Evolutionary conservation across 2,888 invertebrate species (phyloP).

Genomic region (Xanthorhoe designata): DNA sequence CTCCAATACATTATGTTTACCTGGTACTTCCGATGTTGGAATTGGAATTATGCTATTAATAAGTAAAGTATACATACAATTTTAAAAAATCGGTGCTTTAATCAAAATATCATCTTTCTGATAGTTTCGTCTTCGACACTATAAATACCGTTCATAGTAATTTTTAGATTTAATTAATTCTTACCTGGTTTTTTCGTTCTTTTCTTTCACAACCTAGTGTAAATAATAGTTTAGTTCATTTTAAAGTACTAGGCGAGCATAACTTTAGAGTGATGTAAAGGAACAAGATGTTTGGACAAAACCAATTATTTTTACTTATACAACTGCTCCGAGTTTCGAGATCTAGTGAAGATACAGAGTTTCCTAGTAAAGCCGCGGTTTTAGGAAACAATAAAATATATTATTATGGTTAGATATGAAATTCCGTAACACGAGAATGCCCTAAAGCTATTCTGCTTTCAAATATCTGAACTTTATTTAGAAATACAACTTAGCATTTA

Average conservation of each 20-base stretch:
- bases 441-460: background rate
- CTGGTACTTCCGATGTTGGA: too few species aligned
- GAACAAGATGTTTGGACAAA: background rate
- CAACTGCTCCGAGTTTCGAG: slow-evolving; percentile 6
- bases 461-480: background rate
- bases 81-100: too few species aligned
- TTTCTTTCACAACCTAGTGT: too few species aligned
- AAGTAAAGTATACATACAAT: too few species aligned
- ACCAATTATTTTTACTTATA: slow-evolving; percentile 21
- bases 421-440: slow-evolving; percentile 6
- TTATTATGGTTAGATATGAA: slow-evolving; percentile 5
- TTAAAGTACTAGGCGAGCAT: background rate
- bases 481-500: background rate
- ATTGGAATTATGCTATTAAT: too few species aligned
- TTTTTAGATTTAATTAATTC: too few species aligned
- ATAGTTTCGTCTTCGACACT: too few species aligned
- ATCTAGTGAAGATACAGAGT: slow-evolving; percentile 9
- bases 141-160: too few species aligned
- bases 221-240: too few species aligned
- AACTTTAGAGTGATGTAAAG: background rate
- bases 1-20: too few species aligned
- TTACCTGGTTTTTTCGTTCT: too few species aligned
- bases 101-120: too few species aligned
- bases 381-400: slow-evolving; percentile 15
- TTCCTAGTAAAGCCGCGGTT: background rate